Evolutionary conservation across 2,888 invertebrate species (phyloP), one percentile per base, ranked within the genome.

Genomic region (Tipula unca): DNA sequence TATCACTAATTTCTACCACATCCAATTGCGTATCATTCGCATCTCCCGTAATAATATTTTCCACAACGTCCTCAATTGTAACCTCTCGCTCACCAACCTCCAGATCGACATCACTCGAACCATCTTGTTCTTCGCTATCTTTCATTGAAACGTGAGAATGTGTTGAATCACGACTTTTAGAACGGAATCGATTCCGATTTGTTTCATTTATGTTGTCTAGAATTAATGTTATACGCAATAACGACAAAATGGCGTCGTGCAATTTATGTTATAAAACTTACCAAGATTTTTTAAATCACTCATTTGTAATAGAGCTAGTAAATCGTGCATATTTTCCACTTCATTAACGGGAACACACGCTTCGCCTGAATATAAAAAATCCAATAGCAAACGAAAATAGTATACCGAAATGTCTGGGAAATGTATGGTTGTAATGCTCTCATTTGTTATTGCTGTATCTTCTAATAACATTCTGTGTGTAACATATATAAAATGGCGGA

Each of bases 331-430:
- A 89, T 95, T 95, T 89, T 95, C 95, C 88, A 96, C 94, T 92
- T 96, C 96, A 88, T 90, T 88, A n/a, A 91, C 90, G 25, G 90
- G 90, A 85, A 91, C 90, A 87, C 90, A 91, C 87, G 96, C 96
- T 91, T 96, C 96, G 86, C 96, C 96, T 88, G 96, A 96, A 90
- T 97, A 97, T 86, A 96, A 91, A 90, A 96, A 96, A 89, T 96
- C 95, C 89, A 97, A 93, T 88, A 96, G 93, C 91, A 95, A 95
- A 90, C 94, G 94, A 92, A 96, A 94, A 89, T 96, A 95, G 87
- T 94, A 93, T 89, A 94, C 95, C 90, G 93, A 94, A 87, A 96
- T 95, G 88, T 96, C 96, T 85, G 96, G 96, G 90, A 97, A 94
- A 90, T 96, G 96, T 87, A 97, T 95, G 87, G 96, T 96, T 89